Evolutionary conservation across 1,140 invertebrate species (phyloP), one percentile per base, ranked within the genome.

Genomic region (Drosophila murphyi): DNA sequence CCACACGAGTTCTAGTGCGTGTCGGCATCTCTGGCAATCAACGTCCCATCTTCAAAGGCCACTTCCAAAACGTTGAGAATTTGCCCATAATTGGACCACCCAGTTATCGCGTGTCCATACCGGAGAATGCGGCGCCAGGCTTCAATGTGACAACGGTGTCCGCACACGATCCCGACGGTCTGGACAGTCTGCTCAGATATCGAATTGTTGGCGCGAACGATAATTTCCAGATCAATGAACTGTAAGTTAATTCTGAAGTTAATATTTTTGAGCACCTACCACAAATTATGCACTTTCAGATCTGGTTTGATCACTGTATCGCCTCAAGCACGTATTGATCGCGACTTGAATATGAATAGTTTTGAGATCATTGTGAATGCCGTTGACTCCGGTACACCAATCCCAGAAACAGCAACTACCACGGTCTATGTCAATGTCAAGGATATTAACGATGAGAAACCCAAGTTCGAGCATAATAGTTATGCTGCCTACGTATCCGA

Each of bases 371-470:
- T 95, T 8, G 95, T 97, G 35, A 94, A 96, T 78, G 94, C 96
- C 0, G 94, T 96, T 2, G 96, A 96, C 76, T 95, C 95, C 31
- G 96, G 96, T 1, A 93, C 93, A n/a, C 96, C 96, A 0, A 94
- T 96, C n/a, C 94, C 94, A 43, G 96, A 96, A 93, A 96, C 96
- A 0, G 96, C 96, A 0, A 96, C 96, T 0, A 95, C 96, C 0
- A 96, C 95, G 2, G 95, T 97, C 0, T 95, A 95, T 43, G 94
- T 97, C 2, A 95, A 94, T 32, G 95, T 97, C 8, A 92, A 95
- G 72, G 96, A 97, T 87, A 96, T 97, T 0, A 97, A 97, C 73
- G 97, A 98, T 85, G 96, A 97, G 82, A 94, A 95, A 8, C 97
- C 97, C 0, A 94, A 90, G 69, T 98, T 97, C 65, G 94, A 95